These are phyloP conservation scores for Pantherophis vulpinus DNA, from an alignment of 2,797 vertebrate genomes.

Conservation along the genomic window DNA sequence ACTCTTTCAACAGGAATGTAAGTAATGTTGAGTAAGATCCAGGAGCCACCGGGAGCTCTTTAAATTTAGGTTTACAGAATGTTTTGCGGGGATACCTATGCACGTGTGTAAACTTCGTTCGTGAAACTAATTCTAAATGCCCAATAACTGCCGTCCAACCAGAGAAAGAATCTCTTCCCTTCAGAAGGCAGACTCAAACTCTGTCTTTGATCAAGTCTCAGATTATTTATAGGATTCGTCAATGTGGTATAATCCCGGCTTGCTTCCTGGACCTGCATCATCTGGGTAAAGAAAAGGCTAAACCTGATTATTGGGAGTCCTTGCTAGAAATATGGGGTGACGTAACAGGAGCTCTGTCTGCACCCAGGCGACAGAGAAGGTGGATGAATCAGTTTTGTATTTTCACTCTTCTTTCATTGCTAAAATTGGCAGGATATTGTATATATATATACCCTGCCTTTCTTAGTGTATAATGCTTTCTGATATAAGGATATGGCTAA, in stretches of 20 bases:
- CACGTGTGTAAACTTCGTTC: background rate
- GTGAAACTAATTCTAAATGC: background rate
- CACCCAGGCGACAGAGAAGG: background rate
- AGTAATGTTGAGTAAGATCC: slow-evolving; percentile 55
- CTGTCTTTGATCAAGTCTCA: background rate
- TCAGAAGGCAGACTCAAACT: background rate
- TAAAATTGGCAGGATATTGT: background rate
- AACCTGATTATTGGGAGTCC: background rate
- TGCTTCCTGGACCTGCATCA: no score
- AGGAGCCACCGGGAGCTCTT: no score
- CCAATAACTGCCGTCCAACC: background rate
- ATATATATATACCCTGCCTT: background rate
- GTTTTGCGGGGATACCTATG: background rate
- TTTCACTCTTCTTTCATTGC: background rate
- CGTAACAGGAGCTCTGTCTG: background rate
- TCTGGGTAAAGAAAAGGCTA: background rate
- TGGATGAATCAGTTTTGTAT: background rate
- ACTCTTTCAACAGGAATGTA: slow-evolving; percentile 75
- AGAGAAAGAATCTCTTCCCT: background rate
- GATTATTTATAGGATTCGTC: background rate
- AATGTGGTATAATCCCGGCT: background rate
- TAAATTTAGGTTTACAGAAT: no score
- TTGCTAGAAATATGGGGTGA: background rate
- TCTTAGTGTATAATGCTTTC: background rate
- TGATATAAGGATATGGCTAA: background rate